A percentile compares a stretch with the other conserved stretches of the same genome.
These are phyloP conservation scores for Microtus californicus DNA, from an alignment of 2,797 vertebrate genomes.

Conservation along the genomic window DNA sequence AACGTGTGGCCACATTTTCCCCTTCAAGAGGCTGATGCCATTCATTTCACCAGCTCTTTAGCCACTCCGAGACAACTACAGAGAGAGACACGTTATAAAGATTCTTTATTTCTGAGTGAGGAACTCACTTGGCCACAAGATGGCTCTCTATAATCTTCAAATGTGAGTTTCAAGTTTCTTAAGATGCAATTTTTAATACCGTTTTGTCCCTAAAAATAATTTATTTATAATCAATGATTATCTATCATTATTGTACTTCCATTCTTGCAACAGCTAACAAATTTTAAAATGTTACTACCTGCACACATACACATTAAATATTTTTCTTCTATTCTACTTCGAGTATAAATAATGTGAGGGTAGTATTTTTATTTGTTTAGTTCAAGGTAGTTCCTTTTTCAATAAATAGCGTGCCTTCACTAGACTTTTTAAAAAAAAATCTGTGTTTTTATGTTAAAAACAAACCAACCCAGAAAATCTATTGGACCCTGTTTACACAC, in stretches of 20 bases:
- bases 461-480: neutral
- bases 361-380: neutral
- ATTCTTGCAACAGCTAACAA: neutral
- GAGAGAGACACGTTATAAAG: neutral
- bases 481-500: neutral
- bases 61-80: neutral
- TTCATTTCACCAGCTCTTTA: neutral
- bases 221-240: neutral
- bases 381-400: neutral
- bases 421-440: neutral
- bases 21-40: neutral
- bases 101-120: constrained; percentile 36
- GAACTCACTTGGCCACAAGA: constrained; percentile 20
- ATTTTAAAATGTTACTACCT: neutral
- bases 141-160: constrained; percentile 51
- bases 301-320: neutral
- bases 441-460: neutral
- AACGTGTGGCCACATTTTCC: neutral
- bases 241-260: neutral
- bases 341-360: neutral
- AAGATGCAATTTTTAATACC: constrained; percentile 52
- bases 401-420: neutral
- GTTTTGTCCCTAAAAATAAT: constrained; percentile 41
- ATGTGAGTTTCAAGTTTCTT: constrained; percentile 19
- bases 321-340: neutral